phyloP scores from a whole-genome alignment of 2,797 vertebrate species.

The Argyrosomus regius region DNA sequence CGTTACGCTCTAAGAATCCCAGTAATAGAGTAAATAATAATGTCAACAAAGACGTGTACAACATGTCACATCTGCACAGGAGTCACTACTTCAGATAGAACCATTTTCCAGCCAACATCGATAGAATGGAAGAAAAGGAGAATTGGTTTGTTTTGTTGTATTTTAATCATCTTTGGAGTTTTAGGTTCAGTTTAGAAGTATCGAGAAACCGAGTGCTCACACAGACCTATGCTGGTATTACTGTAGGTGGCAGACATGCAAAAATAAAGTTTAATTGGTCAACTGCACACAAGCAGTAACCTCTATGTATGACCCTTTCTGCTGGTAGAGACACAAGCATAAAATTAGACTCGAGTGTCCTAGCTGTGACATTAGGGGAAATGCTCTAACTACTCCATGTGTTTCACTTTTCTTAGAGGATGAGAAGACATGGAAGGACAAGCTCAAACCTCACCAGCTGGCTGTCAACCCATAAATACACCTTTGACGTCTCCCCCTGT shows the following conservation, averaged over 20 bases:
- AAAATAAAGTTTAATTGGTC: constrained; percentile 59
- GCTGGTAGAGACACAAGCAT: constrained; percentile 29
- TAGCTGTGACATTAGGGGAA: constrained; percentile 57
- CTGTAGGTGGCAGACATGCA: constrained; percentile 15
- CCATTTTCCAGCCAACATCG: no score
- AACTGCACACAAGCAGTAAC: constrained; percentile 31
- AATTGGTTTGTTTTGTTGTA: not conserved
- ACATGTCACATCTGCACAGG: not conserved
- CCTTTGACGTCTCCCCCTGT: constrained; percentile 62
- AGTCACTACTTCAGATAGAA: not conserved
- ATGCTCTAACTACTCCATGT: constrained; percentile 40
- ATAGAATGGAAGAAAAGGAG: not conserved
- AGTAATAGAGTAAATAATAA: not conserved
- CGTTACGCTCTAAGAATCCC: not conserved
- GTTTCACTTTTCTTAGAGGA: constrained; percentile 55
- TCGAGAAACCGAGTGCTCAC: not conserved
- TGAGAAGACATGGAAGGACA: constrained; percentile 70
- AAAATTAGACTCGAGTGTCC: constrained; percentile 55
- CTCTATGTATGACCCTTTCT: constrained; percentile 35
- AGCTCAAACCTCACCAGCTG: constrained; percentile 71
- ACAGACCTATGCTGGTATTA: constrained; percentile 3
- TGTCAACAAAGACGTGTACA: not conserved
- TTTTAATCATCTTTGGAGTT: not conserved
- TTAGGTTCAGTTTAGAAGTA: constrained; percentile 9
- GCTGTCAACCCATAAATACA: constrained; percentile 71